Base-by-base conservation (phyloP, 2,888 invertebrate genomes). In the Caenorhabditis uteleia region DNA sequence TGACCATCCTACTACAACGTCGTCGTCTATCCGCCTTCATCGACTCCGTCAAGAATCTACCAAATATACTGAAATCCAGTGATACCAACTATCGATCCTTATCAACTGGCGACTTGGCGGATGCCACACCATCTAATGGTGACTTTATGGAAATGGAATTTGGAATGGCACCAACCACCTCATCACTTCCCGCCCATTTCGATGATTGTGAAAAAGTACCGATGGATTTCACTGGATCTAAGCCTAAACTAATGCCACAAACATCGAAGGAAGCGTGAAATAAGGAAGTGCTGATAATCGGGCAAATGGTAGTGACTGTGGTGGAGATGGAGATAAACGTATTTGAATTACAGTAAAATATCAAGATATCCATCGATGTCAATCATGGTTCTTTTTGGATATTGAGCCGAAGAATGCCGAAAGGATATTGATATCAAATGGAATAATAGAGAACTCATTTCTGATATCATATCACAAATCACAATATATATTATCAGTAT, bases 141-240 rank as follows among this genome's bases (percentile, higher is more conserved):
- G 61, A 67, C 29, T 67, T 67, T 40, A 40, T 68, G 29, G 67
- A 61, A 20, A 64, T 70, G 60, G 51, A 64, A 8, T 67, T 70
- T 23, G 53, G 44, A 16, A 38, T 25, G 20, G 47, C 50, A 2
- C 61, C 70, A 12, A 68, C 65, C 14, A 68, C 65, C 0, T 46
- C 48, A 23, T 48, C 53, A 4, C 59, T 73, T 7, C 68, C 68
- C 18, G 42, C 64, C 7, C 60, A 68, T 38, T 69, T 67, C 21
- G 70, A 74, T 33, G 71, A 72, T 31, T 56, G 54, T 25, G 74
- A 74, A 31, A 67, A 64, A 3, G 68, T 74, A 5, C 71, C 74
- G 12, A 46, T 74, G 58, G 40, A 58, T 21, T 71, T 74, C 50
- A 38, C 26, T 14, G 20, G 43, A 8, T 29, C 38, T 10, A 25